phyloP scores from a whole-genome alignment of 2,113 vertebrate genomes.

The Acanthisitta chloris region DNA sequence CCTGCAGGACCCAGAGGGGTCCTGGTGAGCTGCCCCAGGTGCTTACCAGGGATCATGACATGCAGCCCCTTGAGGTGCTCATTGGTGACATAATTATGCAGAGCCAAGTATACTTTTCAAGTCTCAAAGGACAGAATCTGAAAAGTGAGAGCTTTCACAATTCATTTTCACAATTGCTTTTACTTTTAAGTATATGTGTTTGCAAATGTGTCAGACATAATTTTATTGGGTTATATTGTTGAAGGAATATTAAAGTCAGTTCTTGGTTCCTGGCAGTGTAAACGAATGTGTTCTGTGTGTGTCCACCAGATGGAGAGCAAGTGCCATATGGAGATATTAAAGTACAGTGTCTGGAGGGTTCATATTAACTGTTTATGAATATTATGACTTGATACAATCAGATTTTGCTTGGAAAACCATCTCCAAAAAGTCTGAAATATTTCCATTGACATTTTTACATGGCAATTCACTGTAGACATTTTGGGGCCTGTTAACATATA shows the following conservation, averaged over 20 bases:
- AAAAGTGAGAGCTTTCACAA: not conserved
- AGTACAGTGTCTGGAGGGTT: not conserved
- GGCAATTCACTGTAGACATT: not conserved
- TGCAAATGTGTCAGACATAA: rapidly evolving
- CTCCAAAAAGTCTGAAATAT: not conserved
- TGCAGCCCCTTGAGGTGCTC: too few relatives aligned
- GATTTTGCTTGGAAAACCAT: not conserved
- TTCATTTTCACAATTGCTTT: not conserved
- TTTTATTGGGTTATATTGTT: not conserved
- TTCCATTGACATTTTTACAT: not conserved
- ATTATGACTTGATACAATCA: not conserved
- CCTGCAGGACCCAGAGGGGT: too few relatives aligned
- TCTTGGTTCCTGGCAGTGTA: not conserved
- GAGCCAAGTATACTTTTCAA: not conserved
- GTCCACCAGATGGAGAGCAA: conserved; percentile 45
- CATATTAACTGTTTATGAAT: not conserved
- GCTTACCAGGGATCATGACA: too few relatives aligned
- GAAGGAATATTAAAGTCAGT: not conserved
- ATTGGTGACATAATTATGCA: too few relatives aligned
- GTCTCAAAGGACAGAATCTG: not conserved
- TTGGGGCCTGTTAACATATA: not conserved
- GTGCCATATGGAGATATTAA: not conserved
- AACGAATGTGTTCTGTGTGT: not conserved
- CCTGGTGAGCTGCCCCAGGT: too few relatives aligned
- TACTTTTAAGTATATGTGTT: not conserved